These are phyloP conservation scores for Tursiops truncatus DNA, from an alignment of 2,113 vertebrate species.

Conservation along the genomic window DNA sequence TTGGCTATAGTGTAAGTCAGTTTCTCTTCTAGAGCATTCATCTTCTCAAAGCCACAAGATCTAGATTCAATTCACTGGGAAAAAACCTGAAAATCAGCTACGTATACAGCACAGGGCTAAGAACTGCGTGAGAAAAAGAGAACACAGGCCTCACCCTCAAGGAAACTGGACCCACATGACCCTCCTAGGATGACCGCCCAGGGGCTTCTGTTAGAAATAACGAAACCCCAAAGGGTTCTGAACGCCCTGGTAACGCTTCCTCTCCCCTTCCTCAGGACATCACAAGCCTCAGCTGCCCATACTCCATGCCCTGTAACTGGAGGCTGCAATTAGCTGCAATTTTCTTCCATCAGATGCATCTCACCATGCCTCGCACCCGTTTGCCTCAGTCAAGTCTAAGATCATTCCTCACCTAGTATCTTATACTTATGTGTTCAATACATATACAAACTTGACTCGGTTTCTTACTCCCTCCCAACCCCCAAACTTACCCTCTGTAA, in stretches of 20 bases:
- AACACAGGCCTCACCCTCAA: not conserved
- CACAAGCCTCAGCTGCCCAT: not conserved
- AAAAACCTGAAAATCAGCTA: not conserved
- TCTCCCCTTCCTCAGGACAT: not conserved
- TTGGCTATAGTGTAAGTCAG: not conserved
- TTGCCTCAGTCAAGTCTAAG: not conserved
- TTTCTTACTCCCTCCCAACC: not conserved
- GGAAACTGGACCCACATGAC: not conserved
- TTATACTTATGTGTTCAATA: not conserved
- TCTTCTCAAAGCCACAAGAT: slow-evolving; percentile 5
- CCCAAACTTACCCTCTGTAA: not conserved
- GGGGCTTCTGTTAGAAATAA: not conserved
- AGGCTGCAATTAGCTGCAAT: not conserved
- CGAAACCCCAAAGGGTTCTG: not conserved
- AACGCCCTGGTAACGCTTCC: not conserved
- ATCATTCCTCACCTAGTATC: not conserved
- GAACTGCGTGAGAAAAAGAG: not conserved
- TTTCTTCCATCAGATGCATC: not conserved
- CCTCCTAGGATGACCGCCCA: not conserved
- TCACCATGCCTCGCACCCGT: not conserved
- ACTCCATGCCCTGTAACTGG: not conserved
- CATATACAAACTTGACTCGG: not conserved
- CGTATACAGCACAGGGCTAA: not conserved
- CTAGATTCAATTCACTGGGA: not conserved
- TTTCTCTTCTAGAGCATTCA: not conserved